Percentiles rank a stretch among this genome's conserved stretches.
phyloP scores from a whole-genome alignment of 2,888 invertebrate species.

The Caenorhabditis sulstoni region DNA sequence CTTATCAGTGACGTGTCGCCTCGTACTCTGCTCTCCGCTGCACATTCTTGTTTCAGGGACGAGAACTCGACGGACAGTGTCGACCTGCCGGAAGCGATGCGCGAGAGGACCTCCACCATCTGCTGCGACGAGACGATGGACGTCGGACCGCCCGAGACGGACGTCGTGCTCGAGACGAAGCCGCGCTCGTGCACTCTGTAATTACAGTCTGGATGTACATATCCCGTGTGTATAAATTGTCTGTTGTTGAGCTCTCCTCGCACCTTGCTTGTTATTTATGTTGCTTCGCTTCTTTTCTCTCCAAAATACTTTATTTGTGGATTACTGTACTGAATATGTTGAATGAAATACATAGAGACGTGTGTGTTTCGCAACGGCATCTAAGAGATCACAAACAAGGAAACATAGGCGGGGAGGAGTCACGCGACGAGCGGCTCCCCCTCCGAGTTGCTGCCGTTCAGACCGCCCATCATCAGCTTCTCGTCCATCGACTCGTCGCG shows the following conservation, averaged over 20 bases:
- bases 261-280: constrained; percentile 41
- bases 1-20: constrained; percentile 36
- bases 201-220: constrained; percentile 21
- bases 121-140: constrained; percentile 55
- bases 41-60: constrained; percentile 25
- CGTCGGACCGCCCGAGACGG: constrained; percentile 38
- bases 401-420: not conserved
- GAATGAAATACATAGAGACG: constrained; percentile 42
- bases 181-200: constrained; percentile 62
- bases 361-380: constrained; percentile 21
- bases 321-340: constrained; percentile 39
- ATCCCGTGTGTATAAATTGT: constrained; percentile 36
- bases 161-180: constrained; percentile 54
- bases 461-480: constrained; percentile 42
- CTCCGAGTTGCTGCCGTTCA: constrained; percentile 42
- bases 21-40: constrained; percentile 11
- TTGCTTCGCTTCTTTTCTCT: constrained; percentile 1
- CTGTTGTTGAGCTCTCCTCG: constrained; percentile 34
- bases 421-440: constrained; percentile 48
- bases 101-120: constrained; percentile 55
- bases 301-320: constrained; percentile 49
- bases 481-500: constrained; percentile 59
- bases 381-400: constrained; percentile 15
- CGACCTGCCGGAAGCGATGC: constrained; percentile 29
- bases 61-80: constrained; percentile 24